Evolutionary conservation across 23 tunicate species (phyloP).

Genomic region (Ascidia mentula): DNA sequence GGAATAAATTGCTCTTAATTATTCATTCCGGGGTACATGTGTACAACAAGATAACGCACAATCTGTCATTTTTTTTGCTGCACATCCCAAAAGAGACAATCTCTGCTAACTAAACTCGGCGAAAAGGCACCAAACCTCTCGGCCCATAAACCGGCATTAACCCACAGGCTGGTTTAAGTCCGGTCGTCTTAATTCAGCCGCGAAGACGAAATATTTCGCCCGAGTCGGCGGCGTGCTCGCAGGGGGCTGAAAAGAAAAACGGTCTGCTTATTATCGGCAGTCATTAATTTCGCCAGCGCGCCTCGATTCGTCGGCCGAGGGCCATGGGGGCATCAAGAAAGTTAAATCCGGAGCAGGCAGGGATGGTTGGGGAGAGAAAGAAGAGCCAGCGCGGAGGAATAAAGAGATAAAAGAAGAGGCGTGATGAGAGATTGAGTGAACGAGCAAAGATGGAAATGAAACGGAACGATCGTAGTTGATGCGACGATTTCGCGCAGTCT

Average conservation of each 20-base stretch:
- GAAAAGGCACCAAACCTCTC: too few relatives aligned
- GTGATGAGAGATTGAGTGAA: too few relatives aligned
- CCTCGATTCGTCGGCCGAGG: not conserved
- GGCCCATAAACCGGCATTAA: too few relatives aligned
- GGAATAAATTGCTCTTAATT: not conserved
- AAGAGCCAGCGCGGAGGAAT: not conserved
- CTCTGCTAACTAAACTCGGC: too few relatives aligned
- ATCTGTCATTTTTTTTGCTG: too few relatives aligned
- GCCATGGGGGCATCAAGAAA: conserved; percentile 1
- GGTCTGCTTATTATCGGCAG: conserved; percentile 4
- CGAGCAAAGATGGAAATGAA: conserved; percentile 6
- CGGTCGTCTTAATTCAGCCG: not conserved
- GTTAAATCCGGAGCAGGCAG: not conserved
- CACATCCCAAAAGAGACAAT: too few relatives aligned
- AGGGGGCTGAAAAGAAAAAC: not conserved
- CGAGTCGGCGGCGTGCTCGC: not conserved
- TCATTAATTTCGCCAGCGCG: conserved; percentile 2
- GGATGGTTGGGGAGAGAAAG: not conserved
- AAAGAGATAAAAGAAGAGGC: too few relatives aligned
- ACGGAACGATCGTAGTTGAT: not conserved
- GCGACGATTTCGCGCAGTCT: not conserved
- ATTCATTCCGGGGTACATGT: too few relatives aligned
- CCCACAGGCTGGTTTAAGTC: too few relatives aligned
- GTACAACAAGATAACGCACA: too few relatives aligned
- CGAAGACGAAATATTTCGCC: not conserved